Base-by-base conservation (phyloP, 2,888 invertebrate species). In the Scaptomyza flava region DNA sequence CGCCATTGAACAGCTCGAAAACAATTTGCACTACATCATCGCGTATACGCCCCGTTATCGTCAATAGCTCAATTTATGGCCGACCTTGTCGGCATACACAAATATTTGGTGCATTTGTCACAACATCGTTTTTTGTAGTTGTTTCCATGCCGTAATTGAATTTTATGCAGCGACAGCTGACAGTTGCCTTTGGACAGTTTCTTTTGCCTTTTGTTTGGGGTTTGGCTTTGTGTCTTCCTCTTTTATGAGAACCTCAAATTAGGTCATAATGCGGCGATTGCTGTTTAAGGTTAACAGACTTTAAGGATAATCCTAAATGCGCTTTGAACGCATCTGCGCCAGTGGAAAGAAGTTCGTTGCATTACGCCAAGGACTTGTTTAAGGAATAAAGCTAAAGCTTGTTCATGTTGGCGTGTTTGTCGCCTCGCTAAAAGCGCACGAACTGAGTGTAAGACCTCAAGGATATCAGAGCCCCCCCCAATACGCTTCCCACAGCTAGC, bases 1-100 rank as follows among this genome's bases (percentile, higher is more conserved):
- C 20, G 33, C 14, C 51, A 53, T 45, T 42, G 50, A 51, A 36
- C 53, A 45, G 43, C 50, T 47, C 43, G 51, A 53, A 68, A 72
- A 72, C 80, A 81, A 85, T 74, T 79, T 74, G 71, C 56, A 48
- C 51, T 64, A 71, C 70, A 83, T 52, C 60, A 51, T 60, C 75
- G 72, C 71, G 84, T 50, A 86, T 83, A 77, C 78, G 81, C 72
- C 69, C 57, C 63, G 81, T 72, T 86, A 80, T 83, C 87, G 65
- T 63, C 71, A 67, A 59, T 68, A 60, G 57, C 50, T 62, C 36
- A 73, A 83, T 81, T 83, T 86, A 83, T 81, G 72, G 51, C 52
- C 70, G 70, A 61, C 72, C 70, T 79, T 65, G 66, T 62, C 72
- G 62, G 57, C 79, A 52, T 54, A 62, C 59, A 71, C 54, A 77